Percentiles rank a stretch among this genome's conserved stretches.
Evolutionary conservation across 2,113 vertebrate species (phyloP).

Genomic region (Lepidiolamprologus cunningtoni): DNA sequence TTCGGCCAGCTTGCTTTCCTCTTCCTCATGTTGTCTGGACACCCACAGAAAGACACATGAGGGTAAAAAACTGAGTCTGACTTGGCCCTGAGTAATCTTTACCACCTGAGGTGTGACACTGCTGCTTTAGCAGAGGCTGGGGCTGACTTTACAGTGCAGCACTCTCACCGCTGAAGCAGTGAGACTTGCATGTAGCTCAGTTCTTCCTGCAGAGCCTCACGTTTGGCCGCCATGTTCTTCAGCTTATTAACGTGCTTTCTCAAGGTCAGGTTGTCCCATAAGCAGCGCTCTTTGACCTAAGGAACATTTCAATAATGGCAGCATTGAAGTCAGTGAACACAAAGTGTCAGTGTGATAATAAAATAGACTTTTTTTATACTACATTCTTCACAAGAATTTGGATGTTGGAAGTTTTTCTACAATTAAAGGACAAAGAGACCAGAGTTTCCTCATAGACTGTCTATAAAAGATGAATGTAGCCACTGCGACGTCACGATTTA

Average conservation of each 20-base stretch:
- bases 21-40: slow-evolving; percentile 75
- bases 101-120: neutral
- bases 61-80: neutral
- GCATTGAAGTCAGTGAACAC: neutral
- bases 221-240: slow-evolving; percentile 78
- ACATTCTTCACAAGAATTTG: neutral
- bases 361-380: neutral
- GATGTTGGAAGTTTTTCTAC: neutral
- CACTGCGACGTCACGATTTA: neutral
- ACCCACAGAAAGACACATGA: neutral
- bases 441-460: neutral
- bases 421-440: neutral
- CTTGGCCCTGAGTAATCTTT: neutral
- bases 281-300: slow-evolving; percentile 90
- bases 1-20: slow-evolving; percentile 79
- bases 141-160: neutral
- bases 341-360: neutral
- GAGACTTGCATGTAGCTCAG: slow-evolving; percentile 89
- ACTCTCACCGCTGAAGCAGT: slow-evolving; percentile 81
- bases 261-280: slow-evolving; percentile 92
- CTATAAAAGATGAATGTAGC: neutral
- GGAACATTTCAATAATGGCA: neutral
- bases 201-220: slow-evolving; percentile 75
- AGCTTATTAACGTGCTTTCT: slow-evolving; percentile 86
- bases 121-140: neutral